Evolutionary conservation across 2,797 vertebrate species (phyloP).

Genomic region (Fringilla coelebs): DNA sequence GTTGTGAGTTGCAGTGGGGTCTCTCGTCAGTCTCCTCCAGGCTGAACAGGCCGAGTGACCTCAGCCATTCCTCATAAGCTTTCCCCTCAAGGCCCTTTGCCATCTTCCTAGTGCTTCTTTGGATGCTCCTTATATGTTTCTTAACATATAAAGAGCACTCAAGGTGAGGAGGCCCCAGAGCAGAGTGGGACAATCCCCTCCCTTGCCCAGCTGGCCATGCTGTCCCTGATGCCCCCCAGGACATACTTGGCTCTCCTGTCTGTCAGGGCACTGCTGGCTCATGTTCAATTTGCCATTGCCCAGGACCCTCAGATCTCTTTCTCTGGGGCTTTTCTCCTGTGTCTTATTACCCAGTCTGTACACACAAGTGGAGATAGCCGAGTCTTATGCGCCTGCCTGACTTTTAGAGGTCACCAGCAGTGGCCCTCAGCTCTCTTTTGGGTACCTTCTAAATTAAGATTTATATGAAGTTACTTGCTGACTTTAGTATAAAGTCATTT

Average conservation of each 20-base stretch:
- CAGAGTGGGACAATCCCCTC: neutral
- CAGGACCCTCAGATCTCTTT: neutral
- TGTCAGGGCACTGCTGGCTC: neutral
- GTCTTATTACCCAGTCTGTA: neutral
- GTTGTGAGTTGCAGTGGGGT: neutral
- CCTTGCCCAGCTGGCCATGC: fast-evolving
- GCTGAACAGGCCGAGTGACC: neutral
- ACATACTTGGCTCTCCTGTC: fast-evolving
- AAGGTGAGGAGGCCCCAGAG: fast-evolving
- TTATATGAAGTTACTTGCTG: neutral
- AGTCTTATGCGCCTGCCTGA: neutral
- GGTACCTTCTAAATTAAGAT: neutral
- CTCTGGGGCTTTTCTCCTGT: neutral
- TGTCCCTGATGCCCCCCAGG: neutral
- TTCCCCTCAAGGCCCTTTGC: neutral
- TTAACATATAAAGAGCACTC: neutral
- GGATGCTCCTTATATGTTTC: neutral
- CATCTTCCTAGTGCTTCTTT: neutral
- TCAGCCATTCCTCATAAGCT: neutral
- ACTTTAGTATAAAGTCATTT: neutral
- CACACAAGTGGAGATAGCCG: neutral
- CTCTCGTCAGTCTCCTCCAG: neutral
- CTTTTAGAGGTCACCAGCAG: neutral
- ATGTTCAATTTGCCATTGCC: fast-evolving
- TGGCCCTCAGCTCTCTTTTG: neutral